Conservation (phyloP, 2,888 invertebrate species). For the Clanis bilineata region DNA sequence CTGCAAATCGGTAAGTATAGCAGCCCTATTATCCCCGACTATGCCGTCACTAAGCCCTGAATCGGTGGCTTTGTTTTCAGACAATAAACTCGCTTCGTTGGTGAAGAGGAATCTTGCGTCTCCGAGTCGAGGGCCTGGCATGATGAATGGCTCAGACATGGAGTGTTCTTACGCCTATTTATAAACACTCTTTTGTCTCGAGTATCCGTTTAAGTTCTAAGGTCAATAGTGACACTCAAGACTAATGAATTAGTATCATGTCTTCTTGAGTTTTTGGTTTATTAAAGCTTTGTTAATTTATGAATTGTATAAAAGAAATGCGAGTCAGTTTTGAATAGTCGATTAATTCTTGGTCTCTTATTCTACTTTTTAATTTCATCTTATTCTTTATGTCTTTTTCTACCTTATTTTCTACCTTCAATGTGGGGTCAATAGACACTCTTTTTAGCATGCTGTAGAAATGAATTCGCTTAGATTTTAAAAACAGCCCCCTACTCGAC, state of each 20-base stretch:
- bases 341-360: too few relatives aligned
- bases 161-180: slow-evolving; percentile 53
- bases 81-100: slow-evolving; percentile 69
- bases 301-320: not conserved
- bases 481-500: too few relatives aligned
- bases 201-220: slow-evolving; percentile 43
- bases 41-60: slow-evolving; percentile 52
- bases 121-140: slow-evolving; percentile 44
- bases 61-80: slow-evolving; percentile 70
- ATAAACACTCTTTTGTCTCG: slow-evolving; percentile 49
- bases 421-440: too few relatives aligned
- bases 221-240: slow-evolving; percentile 6
- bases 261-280: not conserved
- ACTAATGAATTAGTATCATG: not conserved
- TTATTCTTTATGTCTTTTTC: too few relatives aligned
- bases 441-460: too few relatives aligned
- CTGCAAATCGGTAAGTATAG: slow-evolving; percentile 18
- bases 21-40: slow-evolving; percentile 20
- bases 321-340: too few relatives aligned
- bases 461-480: too few relatives aligned
- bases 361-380: too few relatives aligned
- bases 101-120: slow-evolving; percentile 54
- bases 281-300: not conserved
- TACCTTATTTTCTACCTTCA: too few relatives aligned
- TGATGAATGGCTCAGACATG: slow-evolving; percentile 61